phyloP scores from a whole-genome alignment of 2,888 invertebrate genomes.

The Arctia plantaginis region DNA sequence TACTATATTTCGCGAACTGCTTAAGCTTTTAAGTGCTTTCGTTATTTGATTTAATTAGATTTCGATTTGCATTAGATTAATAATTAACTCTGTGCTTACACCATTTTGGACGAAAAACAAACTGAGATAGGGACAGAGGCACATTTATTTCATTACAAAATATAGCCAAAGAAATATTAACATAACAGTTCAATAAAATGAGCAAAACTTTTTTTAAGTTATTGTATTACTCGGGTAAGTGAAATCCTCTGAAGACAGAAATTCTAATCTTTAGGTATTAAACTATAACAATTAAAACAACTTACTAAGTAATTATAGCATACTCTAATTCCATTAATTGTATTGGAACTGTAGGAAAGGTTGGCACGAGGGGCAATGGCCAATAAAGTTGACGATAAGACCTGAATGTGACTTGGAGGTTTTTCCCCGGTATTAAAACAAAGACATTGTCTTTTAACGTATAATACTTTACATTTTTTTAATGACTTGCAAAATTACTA shows the following conservation, averaged over 20 bases:
- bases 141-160: constrained; percentile 48
- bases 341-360: constrained; percentile 4
- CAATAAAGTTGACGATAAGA: constrained; percentile 12
- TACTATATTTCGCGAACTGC: no score
- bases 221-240: not conserved
- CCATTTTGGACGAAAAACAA: constrained; percentile 48
- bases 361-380: not conserved
- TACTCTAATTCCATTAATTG: constrained; percentile 12
- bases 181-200: no score
- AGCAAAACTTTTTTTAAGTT: not conserved
- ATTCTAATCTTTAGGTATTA: not conserved
- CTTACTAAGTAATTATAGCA: constrained; percentile 4
- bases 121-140: constrained; percentile 74
- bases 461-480: constrained; percentile 5
- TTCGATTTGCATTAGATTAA: constrained; percentile 34
- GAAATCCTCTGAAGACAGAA: not conserved
- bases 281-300: constrained; percentile 9
- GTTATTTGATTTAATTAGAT: no score
- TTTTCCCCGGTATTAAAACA: not conserved
- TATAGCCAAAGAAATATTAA: no score
- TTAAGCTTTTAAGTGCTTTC: no score
- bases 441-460: not conserved
- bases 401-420: not conserved
- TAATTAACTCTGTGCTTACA: constrained; percentile 30
- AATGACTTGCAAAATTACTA: constrained; percentile 37